A percentile compares a stretch with the other conserved stretches of the same genome.
Conservation (phyloP, 2,888 invertebrate species). For the Rhamnusium bicolor region DNA sequence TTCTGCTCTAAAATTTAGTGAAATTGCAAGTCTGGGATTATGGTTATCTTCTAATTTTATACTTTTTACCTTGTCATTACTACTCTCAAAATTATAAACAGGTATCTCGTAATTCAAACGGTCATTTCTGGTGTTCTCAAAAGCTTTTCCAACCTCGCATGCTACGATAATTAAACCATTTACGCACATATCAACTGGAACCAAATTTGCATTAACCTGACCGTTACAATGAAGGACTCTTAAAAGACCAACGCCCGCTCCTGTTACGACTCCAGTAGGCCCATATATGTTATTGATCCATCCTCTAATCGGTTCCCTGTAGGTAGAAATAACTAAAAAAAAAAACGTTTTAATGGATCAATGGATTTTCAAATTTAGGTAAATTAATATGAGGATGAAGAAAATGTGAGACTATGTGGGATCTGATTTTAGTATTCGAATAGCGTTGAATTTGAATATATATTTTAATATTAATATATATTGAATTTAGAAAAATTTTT, state of each 20-base stretch:
- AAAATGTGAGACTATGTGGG: too few relatives aligned
- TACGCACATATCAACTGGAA: conserved; percentile 79
- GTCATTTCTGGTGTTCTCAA: conserved; percentile 5
- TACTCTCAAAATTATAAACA: conserved; percentile 62
- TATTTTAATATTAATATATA: too few relatives aligned
- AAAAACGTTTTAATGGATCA: too few relatives aligned
- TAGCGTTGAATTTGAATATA: too few relatives aligned
- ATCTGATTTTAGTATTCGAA: too few relatives aligned
- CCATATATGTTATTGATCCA: conserved; percentile 87
- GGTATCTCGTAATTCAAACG: not conserved
- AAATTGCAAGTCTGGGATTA: too few relatives aligned
- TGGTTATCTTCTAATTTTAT: too few relatives aligned
- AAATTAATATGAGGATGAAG: too few relatives aligned
- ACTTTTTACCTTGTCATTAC: conserved; percentile 6
- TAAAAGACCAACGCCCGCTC: conserved; percentile 73
- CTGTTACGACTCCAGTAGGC: conserved; percentile 75
- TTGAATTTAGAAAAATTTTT: too few relatives aligned
- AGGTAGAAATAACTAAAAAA: conserved; percentile 72
- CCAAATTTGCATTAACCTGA: conserved; percentile 75
- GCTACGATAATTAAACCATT: conserved; percentile 77
- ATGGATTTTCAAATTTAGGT: too few relatives aligned
- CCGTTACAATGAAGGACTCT: conserved; percentile 73
- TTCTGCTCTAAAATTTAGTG: too few relatives aligned
- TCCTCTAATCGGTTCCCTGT: conserved; percentile 75
- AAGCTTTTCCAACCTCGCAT: conserved; percentile 69